Base-by-base conservation (phyloP, 2,113 vertebrate species). In the Vireo altiloquus region DNA sequence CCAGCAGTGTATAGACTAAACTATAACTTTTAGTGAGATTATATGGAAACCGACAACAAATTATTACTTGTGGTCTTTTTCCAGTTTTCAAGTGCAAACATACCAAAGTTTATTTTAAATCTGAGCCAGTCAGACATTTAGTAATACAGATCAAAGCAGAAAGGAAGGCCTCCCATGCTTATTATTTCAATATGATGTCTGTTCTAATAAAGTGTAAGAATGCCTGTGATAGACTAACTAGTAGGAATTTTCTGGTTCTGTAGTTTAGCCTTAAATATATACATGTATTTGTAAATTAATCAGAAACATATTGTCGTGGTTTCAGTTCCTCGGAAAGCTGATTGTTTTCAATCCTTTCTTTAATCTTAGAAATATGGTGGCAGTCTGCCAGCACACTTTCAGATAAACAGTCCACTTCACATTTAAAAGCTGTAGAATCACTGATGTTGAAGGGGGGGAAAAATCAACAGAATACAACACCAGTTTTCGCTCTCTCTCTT, bases 111-210 rank as follows among this genome's bases (percentile, higher is more conserved):
- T 98, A 98, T 97, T 98, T 98, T 98, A 97, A 97, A 97, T 96
- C 89, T 96, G 92, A 97, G 94, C 96, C 96, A 96, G 92, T 97
- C 95, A 97, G 97, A 98, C 95, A 95, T 98, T 97, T 96, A 97
- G 96, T 95, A 97, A 97, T 97, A 95, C 22, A 97, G 97, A 98
- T 98, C 98, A 98, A 98, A 98, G 97, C 95, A 96, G 91, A 96
- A 97, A 90, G 20, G 60, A 97, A 97, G 97, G 95, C 95, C 97
- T 97, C 97, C 97, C 90, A 96, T 98, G 97, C 97, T 98, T 98
- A 98, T 98, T 98, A 97, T 98, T 98, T 98, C 98, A 98, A 96
- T 98, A 97, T 97, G 97, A 97, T 98, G 97, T 98, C 97, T 98
- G 92, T 96, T 98, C 96, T 97, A 98, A 98, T 98, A 98, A 98